Conservation (phyloP, 2,888 invertebrate genomes). For the Myopa testacea region DNA sequence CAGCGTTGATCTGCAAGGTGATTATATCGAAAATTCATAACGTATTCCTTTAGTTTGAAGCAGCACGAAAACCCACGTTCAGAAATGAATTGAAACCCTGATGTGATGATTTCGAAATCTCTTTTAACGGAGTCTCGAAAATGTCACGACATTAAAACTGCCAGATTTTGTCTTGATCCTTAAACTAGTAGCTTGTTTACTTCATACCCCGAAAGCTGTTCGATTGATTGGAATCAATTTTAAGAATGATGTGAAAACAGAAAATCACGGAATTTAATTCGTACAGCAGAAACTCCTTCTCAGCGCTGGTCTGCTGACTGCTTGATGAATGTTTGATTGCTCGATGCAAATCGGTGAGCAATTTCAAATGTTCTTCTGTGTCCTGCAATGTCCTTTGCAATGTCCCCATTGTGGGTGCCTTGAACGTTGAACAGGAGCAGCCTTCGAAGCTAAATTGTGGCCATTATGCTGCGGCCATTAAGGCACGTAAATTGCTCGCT, state of each 20-base stretch:
- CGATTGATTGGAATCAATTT: too few species aligned
- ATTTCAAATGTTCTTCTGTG: conserved; percentile 6
- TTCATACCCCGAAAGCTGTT: too few species aligned
- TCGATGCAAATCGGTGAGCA: conserved; percentile 4
- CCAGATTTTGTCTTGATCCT: too few species aligned
- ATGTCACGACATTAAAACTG: too few species aligned
- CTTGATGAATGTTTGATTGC: conserved; percentile 22
- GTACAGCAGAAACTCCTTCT: neutral
- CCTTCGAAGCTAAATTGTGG: conserved; percentile 28
- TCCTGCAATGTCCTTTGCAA: neutral
- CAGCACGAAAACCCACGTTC: too few species aligned
- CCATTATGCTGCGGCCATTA: conserved; percentile 32
- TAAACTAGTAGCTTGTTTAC: too few species aligned
- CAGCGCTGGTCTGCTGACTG: conserved; percentile 37
- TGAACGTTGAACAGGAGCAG: neutral
- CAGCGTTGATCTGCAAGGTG: conserved; percentile 78
- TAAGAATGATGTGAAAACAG: too few species aligned
- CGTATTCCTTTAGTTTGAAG: too few species aligned
- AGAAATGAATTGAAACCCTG: too few species aligned
- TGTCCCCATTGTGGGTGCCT: neutral
- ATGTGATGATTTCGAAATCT: too few species aligned
- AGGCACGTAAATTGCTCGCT: conserved; percentile 20
- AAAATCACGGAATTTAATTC: neutral
- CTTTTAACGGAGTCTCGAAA: too few species aligned
- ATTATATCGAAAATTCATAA: conserved; percentile 34